A percentile compares a stretch with the other conserved stretches of the same genome.
These are phyloP conservation scores for Cyanoramphus novaezelandiae DNA, from an alignment of 2,113 vertebrate genomes.

Conservation along the genomic window DNA sequence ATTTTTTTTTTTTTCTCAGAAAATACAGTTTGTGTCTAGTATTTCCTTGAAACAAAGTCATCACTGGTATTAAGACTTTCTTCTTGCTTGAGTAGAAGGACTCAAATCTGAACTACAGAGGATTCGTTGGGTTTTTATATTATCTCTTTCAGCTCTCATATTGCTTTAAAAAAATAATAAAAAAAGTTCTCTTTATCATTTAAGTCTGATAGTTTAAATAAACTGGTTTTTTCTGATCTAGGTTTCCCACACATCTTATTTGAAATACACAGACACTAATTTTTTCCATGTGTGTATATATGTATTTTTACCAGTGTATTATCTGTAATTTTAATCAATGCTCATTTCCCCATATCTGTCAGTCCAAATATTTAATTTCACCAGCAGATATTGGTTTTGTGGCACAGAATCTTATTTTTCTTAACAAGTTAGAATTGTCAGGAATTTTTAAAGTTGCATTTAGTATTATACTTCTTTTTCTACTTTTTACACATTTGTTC, in stretches of 20 bases:
- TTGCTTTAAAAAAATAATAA: neutral
- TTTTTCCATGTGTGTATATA: neutral
- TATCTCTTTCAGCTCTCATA: neutral
- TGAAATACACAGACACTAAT: neutral
- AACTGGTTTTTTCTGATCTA: neutral
- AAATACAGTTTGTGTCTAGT: neutral
- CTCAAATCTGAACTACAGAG: neutral
- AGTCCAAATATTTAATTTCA: neutral
- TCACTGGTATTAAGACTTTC: neutral
- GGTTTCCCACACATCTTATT: neutral
- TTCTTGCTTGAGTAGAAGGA: neutral
- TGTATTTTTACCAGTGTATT: neutral
- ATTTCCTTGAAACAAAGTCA: neutral
- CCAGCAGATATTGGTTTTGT: neutral
- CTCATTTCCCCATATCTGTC: neutral
- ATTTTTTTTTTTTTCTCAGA: fast-evolving
- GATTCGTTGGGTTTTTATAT: neutral
- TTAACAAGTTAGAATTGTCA: neutral
- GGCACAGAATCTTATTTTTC: neutral
- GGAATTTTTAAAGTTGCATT: neutral
- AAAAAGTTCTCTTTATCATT: neutral
- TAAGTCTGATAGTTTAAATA: neutral
- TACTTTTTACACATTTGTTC: neutral
- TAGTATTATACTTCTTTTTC: neutral
- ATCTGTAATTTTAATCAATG: neutral